A percentile compares a stretch with the other conserved stretches of the same genome.
These are phyloP conservation scores for Nannobrachium achirus DNA, from an alignment of 2,113 vertebrate species.

Conservation along the genomic window DNA sequence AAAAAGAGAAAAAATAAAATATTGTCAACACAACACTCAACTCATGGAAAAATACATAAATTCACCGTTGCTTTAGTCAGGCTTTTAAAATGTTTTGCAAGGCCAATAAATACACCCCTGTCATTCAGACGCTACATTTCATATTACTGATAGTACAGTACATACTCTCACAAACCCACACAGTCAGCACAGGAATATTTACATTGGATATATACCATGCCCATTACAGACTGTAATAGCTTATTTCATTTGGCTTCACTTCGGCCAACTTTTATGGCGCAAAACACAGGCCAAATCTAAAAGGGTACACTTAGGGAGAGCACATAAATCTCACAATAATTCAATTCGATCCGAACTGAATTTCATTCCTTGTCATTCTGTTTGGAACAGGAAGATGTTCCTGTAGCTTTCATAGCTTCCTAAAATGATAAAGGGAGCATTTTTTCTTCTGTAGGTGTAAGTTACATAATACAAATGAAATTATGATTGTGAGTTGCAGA, in stretches of 20 bases:
- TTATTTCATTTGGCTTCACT: too few species aligned
- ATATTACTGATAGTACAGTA: too few species aligned
- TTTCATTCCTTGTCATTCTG: not conserved
- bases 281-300: too few species aligned
- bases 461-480: not conserved
- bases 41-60: not conserved
- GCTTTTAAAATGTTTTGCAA: not conserved
- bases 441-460: too few species aligned
- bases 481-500: too few species aligned
- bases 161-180: not conserved
- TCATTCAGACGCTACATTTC: not conserved
- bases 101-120: not conserved
- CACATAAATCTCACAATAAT: not conserved
- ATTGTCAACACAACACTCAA: not conserved
- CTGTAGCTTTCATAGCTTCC: too few species aligned
- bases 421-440: not conserved
- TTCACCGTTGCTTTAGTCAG: conserved; percentile 1
- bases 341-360: not conserved
- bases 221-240: too few species aligned
- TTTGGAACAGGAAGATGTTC: not conserved
- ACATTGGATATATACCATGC: too few species aligned
- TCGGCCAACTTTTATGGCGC: too few species aligned
- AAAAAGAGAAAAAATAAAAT: conserved; percentile 11
- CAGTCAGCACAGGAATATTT: not conserved
- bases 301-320: not conserved